Conservation (phyloP, 2,888 invertebrate genomes). For the Crocallis elinguaria region DNA sequence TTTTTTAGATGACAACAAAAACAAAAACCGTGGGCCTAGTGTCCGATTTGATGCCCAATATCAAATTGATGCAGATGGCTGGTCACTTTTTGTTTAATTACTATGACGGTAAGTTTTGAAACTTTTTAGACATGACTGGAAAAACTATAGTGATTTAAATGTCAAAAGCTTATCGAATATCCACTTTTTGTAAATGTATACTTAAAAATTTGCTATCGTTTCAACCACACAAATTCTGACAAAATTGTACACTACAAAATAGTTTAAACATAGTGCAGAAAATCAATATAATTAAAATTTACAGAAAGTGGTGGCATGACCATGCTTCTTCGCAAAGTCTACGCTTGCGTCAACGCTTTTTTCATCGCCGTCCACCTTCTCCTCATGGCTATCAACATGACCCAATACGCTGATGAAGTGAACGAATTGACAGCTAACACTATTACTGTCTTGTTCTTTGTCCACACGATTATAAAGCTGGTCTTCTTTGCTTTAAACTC, state of each 20-base stretch:
- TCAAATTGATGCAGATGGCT: conserved; percentile 89
- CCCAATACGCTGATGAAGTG: conserved; percentile 89
- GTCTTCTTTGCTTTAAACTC: conserved; percentile 89
- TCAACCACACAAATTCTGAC: no score
- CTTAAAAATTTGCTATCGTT: no score
- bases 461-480: conserved; percentile 90
- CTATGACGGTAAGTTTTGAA: conserved; percentile 81
- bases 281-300: background rate
- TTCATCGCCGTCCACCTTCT: conserved; percentile 86
- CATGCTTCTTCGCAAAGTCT: conserved; percentile 84
- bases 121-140: background rate
- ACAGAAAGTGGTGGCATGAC: conserved; percentile 77
- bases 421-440: conserved; percentile 91
- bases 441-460: conserved; percentile 92
- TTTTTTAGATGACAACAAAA: conserved; percentile 77
- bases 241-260: no score
- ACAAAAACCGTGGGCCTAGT: conserved; percentile 87
- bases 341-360: conserved; percentile 85
- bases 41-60: conserved; percentile 93
- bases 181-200: no score
- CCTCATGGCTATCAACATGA: conserved; percentile 88
- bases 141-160: background rate
- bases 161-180: background rate
- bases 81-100: conserved; percentile 94
- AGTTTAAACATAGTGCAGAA: background rate